Base-by-base conservation (phyloP, 2,797 vertebrate species). In the Gymnodraco acuticeps region DNA sequence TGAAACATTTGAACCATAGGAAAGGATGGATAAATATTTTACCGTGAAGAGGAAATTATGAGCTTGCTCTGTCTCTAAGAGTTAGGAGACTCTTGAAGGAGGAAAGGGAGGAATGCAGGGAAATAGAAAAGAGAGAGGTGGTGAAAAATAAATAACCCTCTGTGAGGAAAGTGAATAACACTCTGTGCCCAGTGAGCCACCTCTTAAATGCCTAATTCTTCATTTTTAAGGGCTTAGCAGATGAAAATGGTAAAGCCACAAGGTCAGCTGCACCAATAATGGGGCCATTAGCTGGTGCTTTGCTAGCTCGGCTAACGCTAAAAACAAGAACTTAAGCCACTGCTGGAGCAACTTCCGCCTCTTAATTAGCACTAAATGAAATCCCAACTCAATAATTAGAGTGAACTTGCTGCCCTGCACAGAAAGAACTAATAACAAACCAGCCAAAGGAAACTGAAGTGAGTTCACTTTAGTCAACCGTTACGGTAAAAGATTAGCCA, bases 11-110 rank as follows among this genome's bases (percentile, higher is more conserved):
- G 73, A 89, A 89, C 80, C 76, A 82, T 87, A 75, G 79, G 85
- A 84, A 85, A 64, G 68, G 70, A 68, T 47, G 85, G 80, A 93
- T 92, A 88, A 93, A 93, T 94, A 90, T 93, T 92, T 93, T 70
- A 92, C 85, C 63, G 81, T 31, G 64, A 75, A 83, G 84, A 89
- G 54, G 84, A 92, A 83, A 91, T 12, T 10, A 82, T 75, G 65
- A 82, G 88, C 69, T 77, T 77, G 63, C 78, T 74, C 75, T 65
- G 66, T 64, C 77, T 81, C 64, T 47, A 45, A 11, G 17, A 62
- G 42, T 64, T 46, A 60, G 69, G 56, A 77, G 51, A 70, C 47
- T 75, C 42, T 12, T 47, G 61, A 41, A 54, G 70, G 33, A 63
- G 20, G 60, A 68, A 65, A 17, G 51, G 46, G 41, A 77, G 15